A percentile compares a stretch with the other conserved stretches of the same genome.
phyloP scores from a whole-genome alignment of 37 sponge, comb jelly and placozoan species.

The Mnemiopsis leidyi region DNA sequence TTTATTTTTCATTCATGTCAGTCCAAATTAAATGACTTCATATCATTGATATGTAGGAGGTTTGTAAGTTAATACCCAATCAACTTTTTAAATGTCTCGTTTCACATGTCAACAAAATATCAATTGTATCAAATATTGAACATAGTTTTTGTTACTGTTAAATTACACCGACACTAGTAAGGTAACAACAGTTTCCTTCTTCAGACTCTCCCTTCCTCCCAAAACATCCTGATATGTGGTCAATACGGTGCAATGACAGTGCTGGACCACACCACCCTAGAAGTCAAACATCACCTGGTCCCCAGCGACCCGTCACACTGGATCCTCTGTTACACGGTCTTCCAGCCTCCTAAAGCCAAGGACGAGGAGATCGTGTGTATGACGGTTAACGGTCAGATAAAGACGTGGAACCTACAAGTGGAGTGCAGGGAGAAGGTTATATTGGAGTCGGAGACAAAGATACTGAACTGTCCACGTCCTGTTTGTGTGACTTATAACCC shows the following conservation, averaged over 20 bases:
- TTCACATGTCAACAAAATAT: too few species aligned
- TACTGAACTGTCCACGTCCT: slow-evolving; percentile 4
- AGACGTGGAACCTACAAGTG: slow-evolving; percentile 38
- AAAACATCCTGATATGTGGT: slow-evolving; percentile 32
- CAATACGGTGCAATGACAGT: slow-evolving; percentile 49
- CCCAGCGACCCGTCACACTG: slow-evolving; percentile 51
- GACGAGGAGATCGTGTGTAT: slow-evolving; percentile 59
- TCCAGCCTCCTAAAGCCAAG: slow-evolving; percentile 43
- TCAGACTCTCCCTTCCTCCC: slow-evolving; percentile 3
- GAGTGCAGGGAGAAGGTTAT: background rate
- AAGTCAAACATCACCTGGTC: background rate
- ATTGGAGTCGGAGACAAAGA: slow-evolving; percentile 48
- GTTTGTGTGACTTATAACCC: slow-evolving; percentile 18
- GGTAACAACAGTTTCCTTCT: too few species aligned
- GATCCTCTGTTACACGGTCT: slow-evolving; percentile 18
- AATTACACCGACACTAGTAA: too few species aligned
- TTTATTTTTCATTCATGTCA: background rate
- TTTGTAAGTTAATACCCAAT: too few species aligned
- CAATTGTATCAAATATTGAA: too few species aligned
- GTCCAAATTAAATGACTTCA: too few species aligned
- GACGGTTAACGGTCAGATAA: slow-evolving; percentile 49
- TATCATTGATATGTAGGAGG: too few species aligned
- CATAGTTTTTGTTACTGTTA: too few species aligned
- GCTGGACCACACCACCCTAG: background rate
- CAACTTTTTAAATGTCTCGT: too few species aligned